Evolutionary conservation across 2,113 vertebrate genomes (phyloP), one percentile per base, ranked within the genome.

Genomic region (Burhinus oedicnemus): DNA sequence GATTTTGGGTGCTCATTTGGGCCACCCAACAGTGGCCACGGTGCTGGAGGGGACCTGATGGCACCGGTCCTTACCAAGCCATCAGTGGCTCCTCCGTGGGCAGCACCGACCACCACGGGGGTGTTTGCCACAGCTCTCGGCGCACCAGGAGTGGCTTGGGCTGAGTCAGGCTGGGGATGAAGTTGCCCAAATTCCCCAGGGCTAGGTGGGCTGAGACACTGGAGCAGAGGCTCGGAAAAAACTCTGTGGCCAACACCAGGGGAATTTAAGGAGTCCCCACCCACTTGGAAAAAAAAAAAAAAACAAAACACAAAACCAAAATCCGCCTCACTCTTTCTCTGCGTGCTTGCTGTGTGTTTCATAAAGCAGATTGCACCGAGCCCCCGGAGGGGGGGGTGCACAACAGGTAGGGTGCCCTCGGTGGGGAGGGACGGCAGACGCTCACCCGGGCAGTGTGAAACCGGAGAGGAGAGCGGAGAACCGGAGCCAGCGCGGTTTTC

Each of bases 191-290:
- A 66, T 89, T 87, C 87, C 61, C 90, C 81, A 78, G 71, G 77
- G 95, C 91, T 82, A 89, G 93, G 90, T 44, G 3, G 87, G 78
- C 92, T 94, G 87, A 96, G 65, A 84, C 89, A 89, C 90, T 89
- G 89, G 74, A 90, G 88, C 62, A 45, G 80, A 90, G 89, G 86
- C 81, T 94, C 2, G 25, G 87, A 89, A 93, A 95, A 96, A 83
- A 51, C 30, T 88, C 91, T 30, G 69, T 61, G 81, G 93, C 95
- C 72, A 40, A 80, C 36, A 85, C 90, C 95, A 87, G 78, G 95
- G 84, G 91, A 94, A 95, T 94, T 86, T 57, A 89, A 81, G 29
- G 51, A 95, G 64, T 92, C 78, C 57, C 97, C 87, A 82, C 93
- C 95, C 96, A 89, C 93, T 89, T 55, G 78, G 93, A 82, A 64